These are phyloP conservation scores for Oncorhynchus nerka DNA, from an alignment of 2,113 vertebrate species.

Conservation along the genomic window DNA sequence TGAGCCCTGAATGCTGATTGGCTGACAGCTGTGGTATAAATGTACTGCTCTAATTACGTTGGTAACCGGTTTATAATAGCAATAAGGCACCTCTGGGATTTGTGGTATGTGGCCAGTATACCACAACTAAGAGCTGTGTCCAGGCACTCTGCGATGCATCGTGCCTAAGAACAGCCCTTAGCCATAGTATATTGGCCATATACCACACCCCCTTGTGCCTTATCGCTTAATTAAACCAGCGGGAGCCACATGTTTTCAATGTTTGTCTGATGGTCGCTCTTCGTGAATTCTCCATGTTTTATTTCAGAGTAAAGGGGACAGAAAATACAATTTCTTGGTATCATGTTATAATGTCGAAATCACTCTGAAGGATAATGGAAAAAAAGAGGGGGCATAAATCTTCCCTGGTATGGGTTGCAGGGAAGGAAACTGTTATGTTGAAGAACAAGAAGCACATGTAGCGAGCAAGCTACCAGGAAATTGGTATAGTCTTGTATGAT, in stretches of 20 bases:
- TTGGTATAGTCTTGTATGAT: constrained; percentile 88
- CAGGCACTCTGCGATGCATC: too few relatives aligned
- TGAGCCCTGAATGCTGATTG: too few relatives aligned
- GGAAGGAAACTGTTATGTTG: constrained; percentile 84
- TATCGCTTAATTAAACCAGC: constrained; percentile 15
- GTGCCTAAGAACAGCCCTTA: too few relatives aligned
- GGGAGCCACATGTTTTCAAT: constrained; percentile 37
- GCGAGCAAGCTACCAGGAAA: constrained; percentile 90
- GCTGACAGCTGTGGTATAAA: too few relatives aligned
- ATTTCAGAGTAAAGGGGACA: constrained; percentile 57
- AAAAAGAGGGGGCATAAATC: constrained; percentile 62
- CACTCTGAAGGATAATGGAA: constrained; percentile 37
- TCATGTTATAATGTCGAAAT: constrained; percentile 66
- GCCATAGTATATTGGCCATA: too few relatives aligned
- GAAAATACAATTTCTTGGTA: constrained; percentile 55
- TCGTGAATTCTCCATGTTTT: constrained; percentile 64
- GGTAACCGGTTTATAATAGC: too few relatives aligned
- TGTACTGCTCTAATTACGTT: too few relatives aligned
- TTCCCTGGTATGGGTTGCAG: constrained; percentile 56
- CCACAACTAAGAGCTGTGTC: too few relatives aligned
- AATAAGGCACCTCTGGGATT: too few relatives aligned
- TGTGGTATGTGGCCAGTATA: too few relatives aligned
- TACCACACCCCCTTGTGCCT: too few relatives aligned
- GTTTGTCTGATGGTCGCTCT: constrained; percentile 58
- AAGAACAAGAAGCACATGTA: constrained; percentile 96